A percentile compares a stretch with the other conserved stretches of the same genome.
phyloP scores from a whole-genome alignment of 2,797 vertebrate species.

The Phoeniculus purpureus region DNA sequence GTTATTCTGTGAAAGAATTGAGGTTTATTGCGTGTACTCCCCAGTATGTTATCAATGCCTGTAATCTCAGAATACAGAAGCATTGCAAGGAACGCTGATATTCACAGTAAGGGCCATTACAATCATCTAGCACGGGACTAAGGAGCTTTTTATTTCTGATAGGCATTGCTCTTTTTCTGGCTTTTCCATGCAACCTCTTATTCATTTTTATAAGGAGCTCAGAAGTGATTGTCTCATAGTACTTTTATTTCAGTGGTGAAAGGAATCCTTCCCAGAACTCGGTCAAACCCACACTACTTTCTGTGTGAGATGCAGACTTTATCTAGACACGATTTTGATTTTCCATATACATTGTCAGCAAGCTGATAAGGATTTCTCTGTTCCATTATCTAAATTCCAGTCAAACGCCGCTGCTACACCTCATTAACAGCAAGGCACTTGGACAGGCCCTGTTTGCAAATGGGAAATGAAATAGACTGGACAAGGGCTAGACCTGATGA shows the following conservation, averaged over 20 bases:
- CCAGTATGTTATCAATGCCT: background rate
- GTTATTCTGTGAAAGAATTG: background rate
- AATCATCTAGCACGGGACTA: background rate
- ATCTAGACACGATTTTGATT: background rate
- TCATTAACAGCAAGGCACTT: conserved; percentile 59
- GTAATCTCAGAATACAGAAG: background rate
- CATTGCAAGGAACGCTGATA: background rate
- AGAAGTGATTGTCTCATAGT: background rate
- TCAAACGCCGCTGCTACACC: conserved; percentile 32
- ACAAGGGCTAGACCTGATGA: background rate
- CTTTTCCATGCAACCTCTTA: background rate
- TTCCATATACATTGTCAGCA: background rate
- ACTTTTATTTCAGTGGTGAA: background rate
- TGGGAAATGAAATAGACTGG: background rate
- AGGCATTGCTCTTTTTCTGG: background rate
- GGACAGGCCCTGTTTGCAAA: conserved; percentile 11
- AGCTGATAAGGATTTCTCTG: background rate
- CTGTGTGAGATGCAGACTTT: background rate
- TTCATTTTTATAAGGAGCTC: background rate
- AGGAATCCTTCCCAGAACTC: background rate
- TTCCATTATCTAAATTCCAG: conserved; percentile 11
- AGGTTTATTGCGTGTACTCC: background rate
- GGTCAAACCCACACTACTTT: background rate
- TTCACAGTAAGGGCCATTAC: background rate
- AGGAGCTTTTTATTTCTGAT: background rate